These are phyloP conservation scores for Octodon degus DNA, from an alignment of 2,113 vertebrate species.

Conservation along the genomic window DNA sequence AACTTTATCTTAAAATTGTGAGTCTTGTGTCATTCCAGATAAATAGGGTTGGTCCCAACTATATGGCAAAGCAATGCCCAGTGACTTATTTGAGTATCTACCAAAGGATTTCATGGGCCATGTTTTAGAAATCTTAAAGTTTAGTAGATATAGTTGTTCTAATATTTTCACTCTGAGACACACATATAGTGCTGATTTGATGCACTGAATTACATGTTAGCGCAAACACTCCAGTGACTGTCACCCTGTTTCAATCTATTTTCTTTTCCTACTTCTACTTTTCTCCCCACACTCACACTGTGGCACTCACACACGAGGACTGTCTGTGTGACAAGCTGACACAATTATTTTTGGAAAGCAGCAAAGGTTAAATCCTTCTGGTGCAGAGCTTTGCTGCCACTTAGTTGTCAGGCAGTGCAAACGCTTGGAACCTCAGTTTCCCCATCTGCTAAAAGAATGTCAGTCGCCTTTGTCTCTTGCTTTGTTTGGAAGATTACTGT, in stretches of 20 bases:
- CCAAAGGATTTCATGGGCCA: neutral
- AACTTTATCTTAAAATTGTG: neutral
- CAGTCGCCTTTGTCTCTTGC: neutral
- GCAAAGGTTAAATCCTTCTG: neutral
- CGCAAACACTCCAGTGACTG: neutral
- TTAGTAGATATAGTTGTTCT: neutral
- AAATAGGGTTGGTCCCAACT: neutral
- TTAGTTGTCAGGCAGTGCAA: neutral
- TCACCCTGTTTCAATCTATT: neutral
- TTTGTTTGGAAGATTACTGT: conserved; percentile 10
- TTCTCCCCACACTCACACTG: neutral
- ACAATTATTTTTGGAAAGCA: neutral
- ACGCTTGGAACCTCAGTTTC: neutral
- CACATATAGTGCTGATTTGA: neutral
- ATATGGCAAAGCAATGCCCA: neutral
- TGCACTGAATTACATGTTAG: neutral
- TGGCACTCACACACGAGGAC: neutral
- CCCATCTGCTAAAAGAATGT: neutral
- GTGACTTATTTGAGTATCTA: neutral
- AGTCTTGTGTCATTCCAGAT: neutral
- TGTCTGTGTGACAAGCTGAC: neutral
- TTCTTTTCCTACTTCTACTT: neutral
- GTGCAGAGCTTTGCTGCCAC: accelerated
- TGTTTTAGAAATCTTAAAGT: neutral
- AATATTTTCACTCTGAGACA: neutral